phyloP scores from a whole-genome alignment of 2,113 vertebrate genomes.

The Nansenia antarctica region DNA sequence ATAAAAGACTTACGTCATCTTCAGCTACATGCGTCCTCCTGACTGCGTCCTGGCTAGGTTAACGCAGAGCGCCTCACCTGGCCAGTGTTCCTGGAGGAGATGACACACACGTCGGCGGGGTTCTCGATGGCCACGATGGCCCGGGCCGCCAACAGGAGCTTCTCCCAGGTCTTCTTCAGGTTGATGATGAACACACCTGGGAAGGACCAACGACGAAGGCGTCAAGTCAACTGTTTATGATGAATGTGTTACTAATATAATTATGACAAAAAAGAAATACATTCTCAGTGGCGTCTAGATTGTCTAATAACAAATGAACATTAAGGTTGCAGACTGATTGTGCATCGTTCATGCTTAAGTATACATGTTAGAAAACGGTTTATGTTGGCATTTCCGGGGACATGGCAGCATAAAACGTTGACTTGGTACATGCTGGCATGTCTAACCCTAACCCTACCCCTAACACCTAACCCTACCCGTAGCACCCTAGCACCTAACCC shows the following conservation, averaged over 20 bases:
- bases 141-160: constrained; percentile 93
- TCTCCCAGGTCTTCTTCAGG: constrained; percentile 97
- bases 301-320: neutral
- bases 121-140: constrained; percentile 99
- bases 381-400: too few species aligned
- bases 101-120: constrained; percentile 96
- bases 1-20: too few species aligned
- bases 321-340: neutral
- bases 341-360: too few species aligned
- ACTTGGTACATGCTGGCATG: too few species aligned
- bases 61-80: constrained; percentile 78
- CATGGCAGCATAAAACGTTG: too few species aligned
- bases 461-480: too few species aligned
- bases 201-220: neutral
- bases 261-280: neutral
- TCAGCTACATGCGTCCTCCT: too few species aligned
- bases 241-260: neutral
- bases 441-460: too few species aligned
- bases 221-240: neutral
- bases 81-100: constrained; percentile 97
- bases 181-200: constrained; percentile 98
- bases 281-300: too few species aligned
- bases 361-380: too few species aligned
- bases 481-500: too few species aligned
- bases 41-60: too few species aligned